Conservation (phyloP, 2,888 invertebrate species). For the Halictus quadricinctus region DNA sequence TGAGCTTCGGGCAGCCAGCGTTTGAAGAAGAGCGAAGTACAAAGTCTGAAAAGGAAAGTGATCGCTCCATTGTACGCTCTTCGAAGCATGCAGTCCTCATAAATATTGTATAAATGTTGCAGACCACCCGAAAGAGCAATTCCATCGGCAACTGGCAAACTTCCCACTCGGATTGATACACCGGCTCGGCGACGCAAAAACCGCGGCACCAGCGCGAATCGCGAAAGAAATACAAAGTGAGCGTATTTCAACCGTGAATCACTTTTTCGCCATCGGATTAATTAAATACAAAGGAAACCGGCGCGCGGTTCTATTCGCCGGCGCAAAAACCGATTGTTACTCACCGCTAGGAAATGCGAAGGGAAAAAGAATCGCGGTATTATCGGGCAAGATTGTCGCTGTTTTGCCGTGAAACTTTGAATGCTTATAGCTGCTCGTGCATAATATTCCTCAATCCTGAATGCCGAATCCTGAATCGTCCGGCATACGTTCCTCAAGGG, state of each 20-base stretch:
- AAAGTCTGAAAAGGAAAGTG: neutral
- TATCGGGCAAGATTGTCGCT: constrained; percentile 43
- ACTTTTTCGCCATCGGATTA: constrained; percentile 25
- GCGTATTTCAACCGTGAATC: constrained; percentile 36
- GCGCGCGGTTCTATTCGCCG: constrained; percentile 17
- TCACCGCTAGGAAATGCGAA: neutral
- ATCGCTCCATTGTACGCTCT: neutral
- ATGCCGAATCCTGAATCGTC: too few relatives aligned
- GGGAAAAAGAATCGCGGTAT: neutral
- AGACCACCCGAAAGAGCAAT: constrained; percentile 3
- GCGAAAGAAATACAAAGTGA: constrained; percentile 40
- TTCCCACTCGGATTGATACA: constrained; percentile 1
- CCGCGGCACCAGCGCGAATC: constrained; percentile 16
- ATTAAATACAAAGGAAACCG: constrained; percentile 47
- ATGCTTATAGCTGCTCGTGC: constrained; percentile 43
- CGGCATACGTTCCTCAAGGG: neutral
- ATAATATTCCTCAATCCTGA: neutral
- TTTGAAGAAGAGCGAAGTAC: neutral
- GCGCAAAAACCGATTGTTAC: constrained; percentile 14
- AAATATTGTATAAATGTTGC: neutral
- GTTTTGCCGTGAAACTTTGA: constrained; percentile 58
- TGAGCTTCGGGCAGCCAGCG: neutral
- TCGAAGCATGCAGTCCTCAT: neutral
- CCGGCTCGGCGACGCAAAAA: constrained; percentile 25
- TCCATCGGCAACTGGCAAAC: neutral